phyloP scores from a whole-genome alignment of 2,888 invertebrate species.

The Drosophila meridionalis region DNA sequence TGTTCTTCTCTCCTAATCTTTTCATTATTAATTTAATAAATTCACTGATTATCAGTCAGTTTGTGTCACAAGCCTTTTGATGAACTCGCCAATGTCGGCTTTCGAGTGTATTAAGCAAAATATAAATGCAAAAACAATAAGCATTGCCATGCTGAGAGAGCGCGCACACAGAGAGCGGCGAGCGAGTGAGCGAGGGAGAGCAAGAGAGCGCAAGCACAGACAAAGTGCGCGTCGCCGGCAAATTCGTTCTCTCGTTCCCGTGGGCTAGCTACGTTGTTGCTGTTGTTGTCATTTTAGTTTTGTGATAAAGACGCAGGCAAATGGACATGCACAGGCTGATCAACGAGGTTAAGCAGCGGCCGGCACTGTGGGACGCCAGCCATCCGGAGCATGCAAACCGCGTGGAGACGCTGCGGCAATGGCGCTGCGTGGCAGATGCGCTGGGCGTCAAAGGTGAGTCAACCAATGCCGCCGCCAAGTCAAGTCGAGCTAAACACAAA shows the following conservation, averaged over 20 bases:
- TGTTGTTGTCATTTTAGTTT: slow-evolving; percentile 64
- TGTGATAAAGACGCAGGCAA: slow-evolving; percentile 73
- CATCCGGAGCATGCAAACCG: slow-evolving; percentile 74
- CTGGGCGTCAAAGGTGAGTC: slow-evolving; percentile 71
- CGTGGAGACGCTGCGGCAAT: slow-evolving; percentile 60
- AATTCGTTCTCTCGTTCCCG: slow-evolving; percentile 21
- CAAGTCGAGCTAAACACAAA: slow-evolving; percentile 3
- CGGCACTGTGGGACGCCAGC: slow-evolving; percentile 76
- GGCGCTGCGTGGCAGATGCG: slow-evolving; percentile 67
- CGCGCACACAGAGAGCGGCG: slow-evolving; percentile 2
- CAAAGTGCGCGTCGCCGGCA: slow-evolving; percentile 29
- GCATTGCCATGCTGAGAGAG: slow-evolving; percentile 22
- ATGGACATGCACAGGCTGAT: slow-evolving; percentile 80
- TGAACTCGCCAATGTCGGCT: background rate
- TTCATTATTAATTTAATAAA: background rate
- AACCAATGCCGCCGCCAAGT: background rate
- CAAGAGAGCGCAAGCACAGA: slow-evolving; percentile 6
- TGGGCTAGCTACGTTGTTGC: slow-evolving; percentile 34
- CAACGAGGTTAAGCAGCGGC: slow-evolving; percentile 70
- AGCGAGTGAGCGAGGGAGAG: slow-evolving; percentile 21
- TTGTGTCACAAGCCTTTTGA: background rate
- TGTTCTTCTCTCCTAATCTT: too few relatives aligned
- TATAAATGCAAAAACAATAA: slow-evolving; percentile 12
- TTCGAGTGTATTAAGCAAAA: slow-evolving; percentile 18
- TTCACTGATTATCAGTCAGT: too few relatives aligned